phyloP scores from a whole-genome alignment of 2,888 invertebrate species.

The Chorisops tibialis region DNA sequence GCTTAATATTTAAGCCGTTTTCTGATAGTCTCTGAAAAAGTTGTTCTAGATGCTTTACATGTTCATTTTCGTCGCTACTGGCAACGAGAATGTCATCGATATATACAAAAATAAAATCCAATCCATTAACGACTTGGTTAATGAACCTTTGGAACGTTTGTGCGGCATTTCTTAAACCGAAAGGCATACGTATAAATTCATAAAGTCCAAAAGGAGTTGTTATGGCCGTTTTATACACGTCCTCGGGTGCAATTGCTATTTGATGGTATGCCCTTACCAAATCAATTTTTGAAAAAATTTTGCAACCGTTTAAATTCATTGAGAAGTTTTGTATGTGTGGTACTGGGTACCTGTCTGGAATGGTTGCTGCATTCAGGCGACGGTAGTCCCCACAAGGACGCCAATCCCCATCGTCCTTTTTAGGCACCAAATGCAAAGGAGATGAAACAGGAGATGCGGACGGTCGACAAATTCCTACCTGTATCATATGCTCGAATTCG shows the following conservation, averaged over 20 bases:
- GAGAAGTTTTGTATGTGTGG: conserved; percentile 41
- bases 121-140: too few relatives aligned
- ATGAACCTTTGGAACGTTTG: too few relatives aligned
- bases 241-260: conserved; percentile 41
- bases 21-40: conserved; percentile 33
- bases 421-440: conserved; percentile 40
- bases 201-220: too few relatives aligned
- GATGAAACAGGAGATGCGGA: conserved; percentile 34
- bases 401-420: conserved; percentile 39
- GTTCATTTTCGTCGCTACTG: conserved; percentile 33
- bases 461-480: too few relatives aligned
- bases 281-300: conserved; percentile 40
- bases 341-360: conserved; percentile 44
- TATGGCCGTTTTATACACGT: too few relatives aligned
- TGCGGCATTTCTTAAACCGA: too few relatives aligned
- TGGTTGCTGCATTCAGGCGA: conserved; percentile 41
- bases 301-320: conserved; percentile 35
- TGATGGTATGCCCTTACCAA: conserved; percentile 40
- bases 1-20: conserved; percentile 29
- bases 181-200: too few relatives aligned
- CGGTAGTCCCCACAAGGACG: too few relatives aligned
- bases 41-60: conserved; percentile 34
- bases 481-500: too few relatives aligned
- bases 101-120: too few relatives aligned
- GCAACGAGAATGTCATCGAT: too few relatives aligned